These are phyloP conservation scores for Lycophotia porphyrea DNA, from an alignment of 2,888 invertebrate species.

Conservation along the genomic window DNA sequence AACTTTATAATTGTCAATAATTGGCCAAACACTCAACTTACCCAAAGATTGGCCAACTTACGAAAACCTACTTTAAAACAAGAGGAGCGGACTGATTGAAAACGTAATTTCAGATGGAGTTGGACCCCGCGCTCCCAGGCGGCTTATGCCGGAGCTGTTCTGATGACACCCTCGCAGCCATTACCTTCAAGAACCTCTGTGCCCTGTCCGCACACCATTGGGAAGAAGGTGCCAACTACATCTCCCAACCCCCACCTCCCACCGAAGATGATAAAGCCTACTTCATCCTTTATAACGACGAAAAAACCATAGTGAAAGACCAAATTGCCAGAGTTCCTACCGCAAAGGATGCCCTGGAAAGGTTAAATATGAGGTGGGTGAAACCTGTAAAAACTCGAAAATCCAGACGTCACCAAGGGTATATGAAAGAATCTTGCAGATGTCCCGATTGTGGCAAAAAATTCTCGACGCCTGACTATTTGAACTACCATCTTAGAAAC, in stretches of 20 bases:
- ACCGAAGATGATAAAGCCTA: constrained; percentile 71
- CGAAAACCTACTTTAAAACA: constrained; percentile 48
- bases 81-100: constrained; percentile 82
- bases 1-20: constrained; percentile 3
- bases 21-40: constrained; percentile 31
- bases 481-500: constrained; percentile 79
- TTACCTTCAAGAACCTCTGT: constrained; percentile 76
- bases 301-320: constrained; percentile 70
- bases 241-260: constrained; percentile 67
- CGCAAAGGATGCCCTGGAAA: constrained; percentile 64
- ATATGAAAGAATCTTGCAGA: constrained; percentile 43
- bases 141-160: constrained; percentile 80
- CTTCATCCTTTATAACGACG: constrained; percentile 73
- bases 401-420: constrained; percentile 27
- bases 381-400: constrained; percentile 40
- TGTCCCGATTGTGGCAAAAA: constrained; percentile 78
- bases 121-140: constrained; percentile 77
- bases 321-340: constrained; percentile 59
- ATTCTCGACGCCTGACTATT: constrained; percentile 69
- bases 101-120: constrained; percentile 85
- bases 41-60: constrained; percentile 55
- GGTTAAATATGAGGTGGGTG: constrained; percentile 66
- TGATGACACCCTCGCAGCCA: constrained; percentile 73
- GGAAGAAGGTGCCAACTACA: constrained; percentile 68
- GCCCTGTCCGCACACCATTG: constrained; percentile 76